Evolutionary conservation across 1,140 invertebrate genomes (phyloP), one percentile per base, ranked within the genome.

Genomic region (Lepidurus apus): DNA sequence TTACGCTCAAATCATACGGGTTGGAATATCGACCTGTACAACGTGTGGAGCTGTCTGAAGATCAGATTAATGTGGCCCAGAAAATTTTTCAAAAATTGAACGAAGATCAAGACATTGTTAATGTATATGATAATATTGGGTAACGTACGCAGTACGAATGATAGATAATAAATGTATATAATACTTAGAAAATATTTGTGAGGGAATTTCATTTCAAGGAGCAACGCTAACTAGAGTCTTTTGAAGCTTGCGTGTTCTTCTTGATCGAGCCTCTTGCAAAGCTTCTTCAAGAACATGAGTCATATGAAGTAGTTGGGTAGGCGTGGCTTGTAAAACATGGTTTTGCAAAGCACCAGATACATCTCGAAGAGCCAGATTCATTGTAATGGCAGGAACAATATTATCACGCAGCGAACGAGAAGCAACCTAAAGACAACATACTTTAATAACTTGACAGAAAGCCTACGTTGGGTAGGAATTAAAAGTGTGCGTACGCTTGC

Each of bases 81-180:
- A 79, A 74, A 21, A 11, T 79, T n/a, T 75, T 47, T 34, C 26
- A 26, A 8, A 79, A 79, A 17, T 44, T 79, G 17, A 74, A 79
- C 34, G 74, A 43, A 21, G 78, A 79, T 34, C 78, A 74, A 7
- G 78, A 79, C 43, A 44, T 79, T 34, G 43, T 79, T 75, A 79
- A 43, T 45, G 73, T 79, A 42, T 74, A 79, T 44, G 78, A 74
- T 34, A 79, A 79, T 45, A 79, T 79, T 44, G 78, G 45, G 17
- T 79, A 77, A 47, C 43, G 24, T 34, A 44, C n/a, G 11, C 42
- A 10, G 43, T 42, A 77, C 24, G 24, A 42, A 42, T 43, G 1
- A 42, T 77, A 47, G 43, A 7, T 10, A 43, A 42, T 34, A 44
- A 77, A 26, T 43, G 75, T 77, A 42, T 45, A 42, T 24, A 77